These are phyloP conservation scores for Scatophagus argus DNA, from an alignment of 2,113 vertebrate species.

Conservation along the genomic window DNA sequence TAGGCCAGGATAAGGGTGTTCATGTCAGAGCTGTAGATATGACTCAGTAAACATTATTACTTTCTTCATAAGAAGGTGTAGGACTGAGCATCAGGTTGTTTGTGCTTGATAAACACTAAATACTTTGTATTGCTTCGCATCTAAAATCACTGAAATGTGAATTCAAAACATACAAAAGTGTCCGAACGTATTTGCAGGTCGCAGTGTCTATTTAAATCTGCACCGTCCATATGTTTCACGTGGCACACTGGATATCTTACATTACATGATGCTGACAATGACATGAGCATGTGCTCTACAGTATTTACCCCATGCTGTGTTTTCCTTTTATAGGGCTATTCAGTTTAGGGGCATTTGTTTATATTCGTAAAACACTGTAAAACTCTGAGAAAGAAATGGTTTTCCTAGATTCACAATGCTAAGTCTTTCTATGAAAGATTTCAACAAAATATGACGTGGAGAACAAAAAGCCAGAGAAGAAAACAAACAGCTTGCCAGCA, in stretches of 20 bases:
- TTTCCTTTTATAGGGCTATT: background rate
- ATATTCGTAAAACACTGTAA: background rate
- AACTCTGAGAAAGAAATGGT: background rate
- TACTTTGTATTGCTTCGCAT: background rate
- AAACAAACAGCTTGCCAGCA: constrained; percentile 30
- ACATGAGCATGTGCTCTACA: background rate
- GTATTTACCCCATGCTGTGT: background rate
- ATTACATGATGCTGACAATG: background rate
- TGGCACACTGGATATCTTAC: background rate
- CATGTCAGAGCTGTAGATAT: constrained; percentile 5
- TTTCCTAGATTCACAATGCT: background rate
- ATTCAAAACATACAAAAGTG: background rate
- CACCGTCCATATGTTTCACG: background rate
- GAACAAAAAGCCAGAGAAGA: background rate
- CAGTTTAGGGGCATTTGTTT: background rate
- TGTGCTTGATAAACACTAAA: background rate
- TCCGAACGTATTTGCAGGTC: background rate
- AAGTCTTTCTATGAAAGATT: background rate
- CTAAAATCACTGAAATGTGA: background rate
- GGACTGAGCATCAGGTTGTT: background rate
- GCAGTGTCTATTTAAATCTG: background rate
- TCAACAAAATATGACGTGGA: background rate
- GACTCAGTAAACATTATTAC: background rate
- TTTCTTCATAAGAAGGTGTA: background rate
- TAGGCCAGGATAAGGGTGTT: background rate